Conservation (phyloP, 2,113 vertebrate genomes). For the Myotis lucifugus region DNA sequence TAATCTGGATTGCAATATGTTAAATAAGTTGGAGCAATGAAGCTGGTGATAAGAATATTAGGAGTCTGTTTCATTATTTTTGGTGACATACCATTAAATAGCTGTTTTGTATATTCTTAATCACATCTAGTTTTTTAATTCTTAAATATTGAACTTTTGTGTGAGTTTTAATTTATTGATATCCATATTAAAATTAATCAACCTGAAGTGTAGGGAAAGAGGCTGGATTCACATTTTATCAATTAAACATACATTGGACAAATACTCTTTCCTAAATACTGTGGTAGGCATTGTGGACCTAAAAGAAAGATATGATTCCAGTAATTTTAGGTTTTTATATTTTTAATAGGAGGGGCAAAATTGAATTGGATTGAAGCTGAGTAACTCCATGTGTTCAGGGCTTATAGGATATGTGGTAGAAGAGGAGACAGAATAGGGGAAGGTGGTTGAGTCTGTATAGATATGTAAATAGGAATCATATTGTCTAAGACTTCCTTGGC, state of each 20-base stretch:
- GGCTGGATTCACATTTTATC: not conserved
- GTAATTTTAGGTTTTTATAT: not conserved
- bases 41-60: not conserved
- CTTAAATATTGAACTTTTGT: conserved; percentile 5
- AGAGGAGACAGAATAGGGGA: not conserved
- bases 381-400: not conserved
- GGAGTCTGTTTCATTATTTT: not conserved
- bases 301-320: not conserved
- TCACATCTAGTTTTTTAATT: not conserved
- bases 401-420: not conserved
- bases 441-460: not conserved
- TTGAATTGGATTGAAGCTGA: not conserved
- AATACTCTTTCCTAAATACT: not conserved
- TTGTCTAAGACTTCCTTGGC: not conserved
- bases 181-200: conserved; percentile 3
- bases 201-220: not conserved
- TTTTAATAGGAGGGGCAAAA: not conserved
- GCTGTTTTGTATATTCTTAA: not conserved
- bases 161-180: conserved; percentile 32
- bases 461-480: not conserved
- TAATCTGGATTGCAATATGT: not conserved
- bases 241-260: not conserved
- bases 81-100: not conserved
- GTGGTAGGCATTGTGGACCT: not conserved
- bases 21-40: not conserved